A percentile compares a stretch with the other conserved stretches of the same genome.
Conservation (phyloP, 2,113 vertebrate genomes). For the Tringa solitaria region DNA sequence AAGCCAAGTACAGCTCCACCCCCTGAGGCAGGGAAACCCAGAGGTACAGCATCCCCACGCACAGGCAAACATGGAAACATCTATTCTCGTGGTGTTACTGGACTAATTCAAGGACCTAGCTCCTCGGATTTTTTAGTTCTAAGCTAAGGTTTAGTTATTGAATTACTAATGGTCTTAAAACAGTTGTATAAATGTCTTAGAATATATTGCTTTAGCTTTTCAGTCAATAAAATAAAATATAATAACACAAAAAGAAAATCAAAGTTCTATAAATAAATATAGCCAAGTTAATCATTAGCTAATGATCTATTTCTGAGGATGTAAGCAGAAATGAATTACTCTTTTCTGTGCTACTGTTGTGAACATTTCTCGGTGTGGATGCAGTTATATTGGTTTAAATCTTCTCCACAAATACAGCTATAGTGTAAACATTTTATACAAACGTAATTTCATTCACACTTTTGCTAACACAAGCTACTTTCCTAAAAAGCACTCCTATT, state of each 20-base stretch:
- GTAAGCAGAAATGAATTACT: not conserved
- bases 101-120: not conserved
- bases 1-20: not conserved
- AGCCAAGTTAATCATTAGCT: constrained; percentile 10
- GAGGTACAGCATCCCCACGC: not conserved
- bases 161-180: not conserved
- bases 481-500: not conserved
- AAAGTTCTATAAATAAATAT: constrained; percentile 1
- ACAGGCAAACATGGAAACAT: not conserved
- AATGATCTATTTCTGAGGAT: constrained; percentile 14
- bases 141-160: not conserved
- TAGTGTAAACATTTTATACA: not conserved
- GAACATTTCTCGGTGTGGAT: not conserved
- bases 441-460: constrained; percentile 4
- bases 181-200: not conserved
- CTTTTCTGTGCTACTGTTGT: not conserved
- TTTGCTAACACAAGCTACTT: constrained; percentile 11
- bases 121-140: not conserved
- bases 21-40: not conserved
- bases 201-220: not conserved
- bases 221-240: not conserved
- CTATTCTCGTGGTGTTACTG: not conserved
- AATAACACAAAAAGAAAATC: not conserved
- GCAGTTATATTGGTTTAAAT: not conserved
- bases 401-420: not conserved